Evolutionary conservation across 2,113 vertebrate species (phyloP).

Genomic region (Microcebus griseorufus): DNA sequence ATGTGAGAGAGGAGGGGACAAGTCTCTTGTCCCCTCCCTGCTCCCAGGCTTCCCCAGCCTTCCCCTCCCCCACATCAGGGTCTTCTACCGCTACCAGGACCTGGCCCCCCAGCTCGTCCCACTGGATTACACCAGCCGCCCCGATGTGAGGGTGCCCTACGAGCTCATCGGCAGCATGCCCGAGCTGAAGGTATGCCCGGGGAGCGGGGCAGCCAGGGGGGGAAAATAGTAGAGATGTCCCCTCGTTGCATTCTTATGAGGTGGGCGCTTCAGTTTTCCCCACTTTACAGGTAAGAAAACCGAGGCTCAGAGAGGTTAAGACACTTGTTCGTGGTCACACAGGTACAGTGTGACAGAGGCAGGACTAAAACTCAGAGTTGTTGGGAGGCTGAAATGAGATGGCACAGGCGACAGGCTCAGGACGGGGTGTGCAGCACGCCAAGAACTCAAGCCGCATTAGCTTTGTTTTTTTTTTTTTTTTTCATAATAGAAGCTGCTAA

Average conservation of each 20-base stretch:
- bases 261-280: neutral
- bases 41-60: neutral
- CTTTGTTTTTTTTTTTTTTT: neutral
- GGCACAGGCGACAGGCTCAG: neutral
- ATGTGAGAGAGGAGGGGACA: neutral
- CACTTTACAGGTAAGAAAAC: neutral
- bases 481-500: neutral
- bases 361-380: neutral
- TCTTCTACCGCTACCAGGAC: conserved; percentile 95
- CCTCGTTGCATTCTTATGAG: neutral
- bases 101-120: conserved; percentile 97
- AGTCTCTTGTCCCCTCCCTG: neutral
- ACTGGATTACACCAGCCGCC: conserved; percentile 91
- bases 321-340: neutral
- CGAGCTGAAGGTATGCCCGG: conserved; percentile 94
- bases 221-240: accelerated
- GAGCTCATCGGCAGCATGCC: conserved; percentile 98
- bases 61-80: conserved; percentile 79
- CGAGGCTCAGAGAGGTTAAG: neutral
- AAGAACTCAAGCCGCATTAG: neutral
- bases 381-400: too few species aligned
- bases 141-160: conserved; percentile 94
- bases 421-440: neutral
- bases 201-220: neutral
- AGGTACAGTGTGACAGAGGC: neutral